Evolutionary conservation across 2,113 vertebrate genomes (phyloP).

Genomic region (Apodemus speciosus): DNA sequence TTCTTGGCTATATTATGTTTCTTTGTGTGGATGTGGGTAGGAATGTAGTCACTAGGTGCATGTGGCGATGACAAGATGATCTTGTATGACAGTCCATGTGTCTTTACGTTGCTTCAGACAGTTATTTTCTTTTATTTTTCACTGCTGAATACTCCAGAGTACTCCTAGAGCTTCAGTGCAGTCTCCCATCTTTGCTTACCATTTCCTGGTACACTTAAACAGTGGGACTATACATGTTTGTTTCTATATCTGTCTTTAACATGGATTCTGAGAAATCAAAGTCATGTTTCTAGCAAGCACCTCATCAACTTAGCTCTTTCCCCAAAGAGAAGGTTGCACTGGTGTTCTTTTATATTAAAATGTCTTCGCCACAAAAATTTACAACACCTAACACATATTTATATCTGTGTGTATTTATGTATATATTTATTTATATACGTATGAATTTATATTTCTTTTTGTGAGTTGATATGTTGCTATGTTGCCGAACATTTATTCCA

Average conservation of each 20-base stretch:
- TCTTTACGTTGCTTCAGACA: neutral
- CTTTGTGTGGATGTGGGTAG: neutral
- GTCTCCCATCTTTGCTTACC: neutral
- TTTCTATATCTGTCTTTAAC: neutral
- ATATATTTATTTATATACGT: neutral
- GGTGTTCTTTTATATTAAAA: neutral
- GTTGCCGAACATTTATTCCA: too few species aligned
- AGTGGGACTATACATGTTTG: neutral
- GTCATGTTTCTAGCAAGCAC: neutral
- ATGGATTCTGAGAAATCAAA: neutral
- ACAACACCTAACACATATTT: neutral
- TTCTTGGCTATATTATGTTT: neutral
- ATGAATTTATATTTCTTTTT: neutral
- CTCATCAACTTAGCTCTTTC: neutral
- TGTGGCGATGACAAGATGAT: neutral
- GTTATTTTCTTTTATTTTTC: neutral
- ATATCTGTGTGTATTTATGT: neutral
- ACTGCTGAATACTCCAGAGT: neutral
- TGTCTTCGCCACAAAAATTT: neutral
- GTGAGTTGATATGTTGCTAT: neutral
- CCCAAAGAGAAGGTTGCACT: neutral
- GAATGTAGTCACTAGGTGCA: neutral
- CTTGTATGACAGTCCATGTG: neutral
- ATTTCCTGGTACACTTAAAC: neutral
- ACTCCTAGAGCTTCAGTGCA: neutral